phyloP scores from a whole-genome alignment of 2,888 invertebrate genomes.

The Eudasyphora cyanicolor region DNA sequence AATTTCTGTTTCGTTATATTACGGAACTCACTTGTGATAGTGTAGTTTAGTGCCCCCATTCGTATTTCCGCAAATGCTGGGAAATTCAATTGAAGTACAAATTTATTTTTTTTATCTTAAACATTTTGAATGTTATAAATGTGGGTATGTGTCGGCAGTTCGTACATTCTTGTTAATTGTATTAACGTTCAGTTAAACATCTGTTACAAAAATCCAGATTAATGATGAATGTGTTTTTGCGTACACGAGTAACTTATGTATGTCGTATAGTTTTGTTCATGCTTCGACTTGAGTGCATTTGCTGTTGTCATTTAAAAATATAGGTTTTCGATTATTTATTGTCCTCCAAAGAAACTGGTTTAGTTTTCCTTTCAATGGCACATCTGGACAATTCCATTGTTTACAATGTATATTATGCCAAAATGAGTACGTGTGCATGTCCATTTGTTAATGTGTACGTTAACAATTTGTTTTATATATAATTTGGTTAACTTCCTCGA shows the following conservation, averaged over 20 bases:
- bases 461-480: neutral
- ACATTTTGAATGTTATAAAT: neutral
- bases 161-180: neutral
- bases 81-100: neutral
- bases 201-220: neutral
- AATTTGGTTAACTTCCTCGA: neutral
- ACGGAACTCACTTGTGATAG: constrained; percentile 8
- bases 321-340: neutral
- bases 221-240: constrained; percentile 5
- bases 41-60: constrained; percentile 11
- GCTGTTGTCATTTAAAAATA: neutral
- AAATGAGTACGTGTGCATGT: neutral
- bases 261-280: neutral
- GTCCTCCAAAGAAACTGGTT: neutral
- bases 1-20: neutral
- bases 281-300: neutral
- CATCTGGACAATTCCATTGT: neutral
- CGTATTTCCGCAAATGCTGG: neutral
- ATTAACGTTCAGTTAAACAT: neutral
- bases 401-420: neutral
- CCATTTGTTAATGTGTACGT: neutral
- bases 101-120: neutral
- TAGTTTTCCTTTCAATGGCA: neutral
- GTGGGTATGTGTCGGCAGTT: neutral
- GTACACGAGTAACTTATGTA: neutral